Evolutionary conservation across 1,140 invertebrate genomes (phyloP).

Genomic region (Calliopsis andreniformis): DNA sequence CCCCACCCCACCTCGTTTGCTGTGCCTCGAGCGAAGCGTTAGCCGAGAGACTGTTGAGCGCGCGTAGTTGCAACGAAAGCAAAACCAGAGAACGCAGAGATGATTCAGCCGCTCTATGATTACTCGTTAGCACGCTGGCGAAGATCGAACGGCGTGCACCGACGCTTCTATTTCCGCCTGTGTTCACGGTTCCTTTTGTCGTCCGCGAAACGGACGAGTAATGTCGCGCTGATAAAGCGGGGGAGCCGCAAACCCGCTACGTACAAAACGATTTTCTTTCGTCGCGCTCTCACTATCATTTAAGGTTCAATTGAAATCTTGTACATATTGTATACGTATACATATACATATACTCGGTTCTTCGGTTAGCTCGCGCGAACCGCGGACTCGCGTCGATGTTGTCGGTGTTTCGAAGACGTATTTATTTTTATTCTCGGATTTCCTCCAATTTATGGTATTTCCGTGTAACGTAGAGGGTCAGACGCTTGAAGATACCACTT

Average conservation of each 20-base stretch:
- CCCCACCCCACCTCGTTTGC: conserved; percentile 47
- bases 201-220: neutral
- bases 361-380: conserved; percentile 1
- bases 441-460: conserved; percentile 40
- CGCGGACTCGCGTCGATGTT: conserved; percentile 1
- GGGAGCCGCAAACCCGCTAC: neutral
- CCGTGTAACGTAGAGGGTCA: conserved; percentile 7
- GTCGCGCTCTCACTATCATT: conserved; percentile 23
- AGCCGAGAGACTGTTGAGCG: conserved; percentile 53
- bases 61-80: conserved; percentile 19
- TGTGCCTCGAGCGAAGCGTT: conserved; percentile 63
- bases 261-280: conserved; percentile 15
- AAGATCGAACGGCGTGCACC: conserved; percentile 65
- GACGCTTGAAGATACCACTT: no score
- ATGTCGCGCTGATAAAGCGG: neutral
- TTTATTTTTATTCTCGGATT: conserved; percentile 49
- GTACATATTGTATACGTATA: conserved; percentile 3
- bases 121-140: conserved; percentile 66
- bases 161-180: conserved; percentile 53
- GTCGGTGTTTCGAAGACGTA: conserved; percentile 27
- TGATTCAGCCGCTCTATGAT: neutral
- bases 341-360: neutral
- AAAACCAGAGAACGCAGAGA: conserved; percentile 7
- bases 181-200: conserved; percentile 39
- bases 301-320: conserved; percentile 14